Evolutionary conservation across 2,113 vertebrate genomes (phyloP).

Genomic region (Glaucidium brasilianum): DNA sequence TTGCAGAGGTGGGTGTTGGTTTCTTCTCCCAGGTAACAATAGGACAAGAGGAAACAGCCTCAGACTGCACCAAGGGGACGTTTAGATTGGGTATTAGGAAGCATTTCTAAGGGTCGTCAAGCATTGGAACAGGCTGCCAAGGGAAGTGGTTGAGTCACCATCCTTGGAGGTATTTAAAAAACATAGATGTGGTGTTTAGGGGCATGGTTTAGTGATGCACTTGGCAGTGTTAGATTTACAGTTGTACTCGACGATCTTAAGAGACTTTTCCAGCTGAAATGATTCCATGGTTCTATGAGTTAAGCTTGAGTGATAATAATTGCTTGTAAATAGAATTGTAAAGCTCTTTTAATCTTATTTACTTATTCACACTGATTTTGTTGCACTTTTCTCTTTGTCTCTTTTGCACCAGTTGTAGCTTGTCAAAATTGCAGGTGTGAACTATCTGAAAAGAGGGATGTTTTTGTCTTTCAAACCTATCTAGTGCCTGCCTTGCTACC

Average conservation of each 20-base stretch:
- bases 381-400: not conserved
- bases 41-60: not conserved
- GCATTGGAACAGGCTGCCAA: not conserved
- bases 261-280: not conserved
- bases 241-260: not conserved
- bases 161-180: not conserved
- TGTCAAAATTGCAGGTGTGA: not conserved
- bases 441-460: not conserved
- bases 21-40: not conserved
- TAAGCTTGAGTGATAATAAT: not conserved
- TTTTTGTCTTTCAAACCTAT: not conserved
- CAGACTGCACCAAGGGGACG: not conserved
- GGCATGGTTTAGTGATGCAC: not conserved
- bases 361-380: not conserved
- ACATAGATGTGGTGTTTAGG: not conserved
- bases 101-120: not conserved
- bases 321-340: not conserved
- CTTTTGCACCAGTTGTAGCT: not conserved
- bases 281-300: not conserved
- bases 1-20: not conserved
- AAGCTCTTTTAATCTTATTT: not conserved
- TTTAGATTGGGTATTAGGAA: not conserved
- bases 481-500: not conserved
- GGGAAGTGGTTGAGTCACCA: fast-evolving
- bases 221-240: not conserved